phyloP scores from a whole-genome alignment of 2,888 invertebrate genomes.

The Synanthedon myopaeformis region DNA sequence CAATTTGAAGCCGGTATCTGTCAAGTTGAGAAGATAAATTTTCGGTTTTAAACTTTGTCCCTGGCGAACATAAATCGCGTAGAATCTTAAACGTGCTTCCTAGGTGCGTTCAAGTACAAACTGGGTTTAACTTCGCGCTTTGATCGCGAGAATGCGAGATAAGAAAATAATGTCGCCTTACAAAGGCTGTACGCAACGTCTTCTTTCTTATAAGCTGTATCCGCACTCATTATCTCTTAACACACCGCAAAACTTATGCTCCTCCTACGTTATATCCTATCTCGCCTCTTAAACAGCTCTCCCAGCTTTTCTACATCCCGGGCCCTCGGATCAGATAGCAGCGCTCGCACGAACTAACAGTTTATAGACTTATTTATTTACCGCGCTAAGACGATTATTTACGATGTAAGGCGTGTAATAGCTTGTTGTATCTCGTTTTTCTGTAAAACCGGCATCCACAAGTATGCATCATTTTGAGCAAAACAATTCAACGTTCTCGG shows the following conservation, averaged over 20 bases:
- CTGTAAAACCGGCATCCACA: conserved; percentile 36
- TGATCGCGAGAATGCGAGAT: conserved; percentile 32
- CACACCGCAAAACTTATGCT: conserved; percentile 57
- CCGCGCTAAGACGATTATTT: conserved; percentile 59
- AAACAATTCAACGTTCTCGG: conserved; percentile 33
- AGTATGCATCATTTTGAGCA: conserved; percentile 48
- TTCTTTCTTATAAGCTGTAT: conserved; percentile 45
- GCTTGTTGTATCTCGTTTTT: conserved; percentile 54
- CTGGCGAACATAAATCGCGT: conserved; percentile 48
- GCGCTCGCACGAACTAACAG: conserved; percentile 34
- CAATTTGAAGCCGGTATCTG: conserved; percentile 34
- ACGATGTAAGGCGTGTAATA: conserved; percentile 58
- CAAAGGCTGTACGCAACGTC: conserved; percentile 47
- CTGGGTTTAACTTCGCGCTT: conserved; percentile 28
- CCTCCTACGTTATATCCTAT: conserved; percentile 50
- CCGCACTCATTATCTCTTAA: conserved; percentile 62
- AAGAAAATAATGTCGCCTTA: conserved; percentile 48
- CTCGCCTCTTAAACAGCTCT: conserved; percentile 57
- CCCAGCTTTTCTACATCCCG: conserved; percentile 44
- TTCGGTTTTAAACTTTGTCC: conserved; percentile 42
- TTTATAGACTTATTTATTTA: conserved; percentile 65
- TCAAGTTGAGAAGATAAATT: conserved; percentile 46
- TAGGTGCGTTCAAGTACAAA: conserved; percentile 46
- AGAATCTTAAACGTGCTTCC: conserved; percentile 35
- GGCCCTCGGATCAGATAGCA: conserved; percentile 53